phyloP scores from a whole-genome alignment of 2,888 invertebrate genomes.

The Plebejus argus region DNA sequence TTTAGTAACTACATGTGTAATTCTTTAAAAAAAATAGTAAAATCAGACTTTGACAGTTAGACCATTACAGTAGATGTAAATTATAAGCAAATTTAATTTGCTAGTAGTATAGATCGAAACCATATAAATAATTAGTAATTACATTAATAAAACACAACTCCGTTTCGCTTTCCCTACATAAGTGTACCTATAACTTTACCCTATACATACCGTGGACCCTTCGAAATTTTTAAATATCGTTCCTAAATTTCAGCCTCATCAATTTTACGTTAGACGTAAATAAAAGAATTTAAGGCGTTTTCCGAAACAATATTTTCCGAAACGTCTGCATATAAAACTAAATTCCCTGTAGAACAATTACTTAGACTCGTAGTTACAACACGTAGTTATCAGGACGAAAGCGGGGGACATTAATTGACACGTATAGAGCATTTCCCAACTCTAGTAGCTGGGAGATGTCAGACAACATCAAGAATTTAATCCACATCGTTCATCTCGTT shows the following conservation, averaged over 20 bases:
- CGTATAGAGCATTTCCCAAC: not conserved
- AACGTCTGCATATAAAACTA: not conserved
- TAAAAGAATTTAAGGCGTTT: not conserved
- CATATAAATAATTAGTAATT: not conserved
- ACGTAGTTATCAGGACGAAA: not conserved
- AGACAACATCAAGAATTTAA: constrained; percentile 1
- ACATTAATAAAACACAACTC: not conserved
- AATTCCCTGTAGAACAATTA: not conserved
- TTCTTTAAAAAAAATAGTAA: not conserved
- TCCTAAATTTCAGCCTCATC: not conserved
- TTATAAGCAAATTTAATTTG: not conserved
- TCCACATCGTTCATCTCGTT: constrained; percentile 6
- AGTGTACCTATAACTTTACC: not conserved
- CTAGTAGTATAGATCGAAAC: not conserved
- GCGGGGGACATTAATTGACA: not conserved
- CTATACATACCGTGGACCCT: not conserved
- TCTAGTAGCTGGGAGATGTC: not conserved
- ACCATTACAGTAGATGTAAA: not conserved
- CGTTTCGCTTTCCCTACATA: not conserved
- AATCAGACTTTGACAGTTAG: not conserved
- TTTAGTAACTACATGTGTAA: constrained; percentile 11
- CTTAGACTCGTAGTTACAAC: not conserved
- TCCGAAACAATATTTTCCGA: not conserved
- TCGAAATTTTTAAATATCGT: not conserved
- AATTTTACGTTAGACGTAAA: not conserved